A percentile compares a stretch with the other conserved stretches of the same genome.
Evolutionary conservation across 2,113 vertebrate genomes (phyloP).

Genomic region (Calcarius ornatus): DNA sequence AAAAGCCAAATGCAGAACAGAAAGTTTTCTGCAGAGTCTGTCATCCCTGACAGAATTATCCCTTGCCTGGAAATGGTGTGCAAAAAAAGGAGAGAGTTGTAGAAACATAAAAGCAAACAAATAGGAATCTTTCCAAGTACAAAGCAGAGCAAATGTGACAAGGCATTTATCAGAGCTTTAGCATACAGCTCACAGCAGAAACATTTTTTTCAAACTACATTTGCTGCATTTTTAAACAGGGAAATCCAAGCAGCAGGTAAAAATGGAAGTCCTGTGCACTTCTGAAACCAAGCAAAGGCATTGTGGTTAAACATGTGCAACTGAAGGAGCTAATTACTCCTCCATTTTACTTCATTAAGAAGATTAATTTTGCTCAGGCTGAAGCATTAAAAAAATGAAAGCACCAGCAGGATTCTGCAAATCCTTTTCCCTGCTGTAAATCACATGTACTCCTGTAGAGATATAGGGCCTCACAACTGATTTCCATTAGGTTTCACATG

Average conservation of each 20-base stretch:
- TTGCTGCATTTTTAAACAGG: neutral
- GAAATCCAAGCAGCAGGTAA: neutral
- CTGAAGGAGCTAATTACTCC: neutral
- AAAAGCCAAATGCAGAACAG: neutral
- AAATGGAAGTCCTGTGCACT: neutral
- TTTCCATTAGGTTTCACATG: conserved; percentile 51
- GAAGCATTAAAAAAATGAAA: conserved; percentile 36
- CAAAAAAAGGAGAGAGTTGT: neutral
- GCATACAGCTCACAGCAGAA: neutral
- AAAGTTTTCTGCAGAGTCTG: neutral
- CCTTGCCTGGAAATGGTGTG: neutral
- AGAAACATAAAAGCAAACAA: conserved; percentile 49
- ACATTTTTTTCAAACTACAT: neutral
- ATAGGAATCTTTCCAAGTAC: conserved; percentile 16
- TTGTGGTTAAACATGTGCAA: neutral
- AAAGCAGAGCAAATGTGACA: conserved; percentile 35
- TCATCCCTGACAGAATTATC: neutral
- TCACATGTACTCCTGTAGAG: neutral
- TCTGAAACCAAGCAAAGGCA: neutral
- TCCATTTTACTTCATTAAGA: conserved; percentile 49
- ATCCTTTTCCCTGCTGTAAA: neutral
- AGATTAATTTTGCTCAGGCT: conserved; percentile 26
- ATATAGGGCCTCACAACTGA: conserved; percentile 5
- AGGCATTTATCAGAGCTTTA: neutral
- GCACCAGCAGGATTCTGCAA: neutral